Base-by-base conservation (phyloP, 2,888 invertebrate species). In the Xylota segnis region DNA sequence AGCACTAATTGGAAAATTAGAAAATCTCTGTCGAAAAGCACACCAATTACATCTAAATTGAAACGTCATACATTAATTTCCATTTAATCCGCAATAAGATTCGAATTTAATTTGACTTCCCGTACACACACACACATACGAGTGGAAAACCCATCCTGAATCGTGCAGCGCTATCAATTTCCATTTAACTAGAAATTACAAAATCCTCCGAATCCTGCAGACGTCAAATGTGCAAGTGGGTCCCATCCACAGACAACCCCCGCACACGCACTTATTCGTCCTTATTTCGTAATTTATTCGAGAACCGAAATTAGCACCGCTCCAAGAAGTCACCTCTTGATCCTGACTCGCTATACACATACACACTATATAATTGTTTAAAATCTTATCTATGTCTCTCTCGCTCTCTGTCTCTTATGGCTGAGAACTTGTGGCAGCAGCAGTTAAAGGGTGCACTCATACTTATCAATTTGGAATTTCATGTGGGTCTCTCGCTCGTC, bases 111-210 rank as follows among this genome's bases (percentile, higher is more conserved):
- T 79, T 71, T 50, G 65, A 50, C 56, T 65, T 29, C 9, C 14
- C 9, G 9, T n/a, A 3, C 12, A 23, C 14, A 1, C 40, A 14
- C 14, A 14, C 37, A 29, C 27, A 47, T 18, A 37, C 16, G 10
- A 1, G 10, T 23, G 47, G n/a, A 50, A 10, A 23, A 23, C 23
- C 23, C 23, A 12, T 0, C n/a, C 34, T 16, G 5, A 76, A 52
- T 68, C 70, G 61, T 65, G 78, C 78, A 78, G 40, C 29, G 71
- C 50, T 72, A 79, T 79, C 78, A 79, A 79, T 79, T 72, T 79
- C 65, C 52, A 79, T 58, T 79, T 79, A 79, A 72, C 71, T 58
- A 40, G 29, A 65, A 79, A 71, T 79, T 71, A 79, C 63, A 58
- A 50, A 79, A 58, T 56, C 47, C 58, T 59, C 29, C 37, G 45